Evolutionary conservation across 2,113 vertebrate species (phyloP), one percentile per base, ranked within the genome.

Genomic region (Dicerorhinus sumatrensis): DNA sequence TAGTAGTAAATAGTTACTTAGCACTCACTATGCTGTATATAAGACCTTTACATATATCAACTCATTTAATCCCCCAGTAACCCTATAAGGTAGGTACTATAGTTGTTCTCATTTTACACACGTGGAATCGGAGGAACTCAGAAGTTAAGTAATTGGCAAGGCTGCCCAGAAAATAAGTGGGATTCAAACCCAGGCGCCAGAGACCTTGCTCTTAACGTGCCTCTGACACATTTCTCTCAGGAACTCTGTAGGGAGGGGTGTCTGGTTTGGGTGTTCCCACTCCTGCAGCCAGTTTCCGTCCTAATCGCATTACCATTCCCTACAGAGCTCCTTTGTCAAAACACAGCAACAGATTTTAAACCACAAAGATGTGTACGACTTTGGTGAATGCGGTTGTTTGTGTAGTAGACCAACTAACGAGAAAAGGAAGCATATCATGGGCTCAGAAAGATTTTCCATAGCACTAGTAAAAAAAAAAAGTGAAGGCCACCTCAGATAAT

Each of bases 281-380:
- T 89, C 11, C 33, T 48, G 56, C n/a, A 62, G 84, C 69, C 77
- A n/a, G 76, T 39, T 77, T 73, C 39, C 18, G 1, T n/a, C 56
- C 65, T 96, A 97, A 97, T 95, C 27, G 23, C 23, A 97, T 96
- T 96, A 94, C 46, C 31, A 31, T 63, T 97, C 51, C 91, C 77
- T 77, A 89, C 89, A 96, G 96, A 94, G 77, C 72, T 89, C 73
- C 73, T 93, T 98, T 96, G 96, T 97, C 79, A 82, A 69, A 86
- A 56, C 73, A 27, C 65, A n/a, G 73, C 27, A 51, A 93, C 56
- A 79, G 82, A 86, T 95, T 93, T 91, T 69, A 89, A 96, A 89
- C 86, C 77, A 48, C 25, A 89, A 96, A 86, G 56, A 87, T 73
- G 62, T 77, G 81, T 79, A 77, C 97, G 72, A 89, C 89, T 93